A percentile compares a stretch with the other conserved stretches of the same genome.
Evolutionary conservation across 2,797 vertebrate genomes (phyloP).

Genomic region (Cuculus canorus): DNA sequence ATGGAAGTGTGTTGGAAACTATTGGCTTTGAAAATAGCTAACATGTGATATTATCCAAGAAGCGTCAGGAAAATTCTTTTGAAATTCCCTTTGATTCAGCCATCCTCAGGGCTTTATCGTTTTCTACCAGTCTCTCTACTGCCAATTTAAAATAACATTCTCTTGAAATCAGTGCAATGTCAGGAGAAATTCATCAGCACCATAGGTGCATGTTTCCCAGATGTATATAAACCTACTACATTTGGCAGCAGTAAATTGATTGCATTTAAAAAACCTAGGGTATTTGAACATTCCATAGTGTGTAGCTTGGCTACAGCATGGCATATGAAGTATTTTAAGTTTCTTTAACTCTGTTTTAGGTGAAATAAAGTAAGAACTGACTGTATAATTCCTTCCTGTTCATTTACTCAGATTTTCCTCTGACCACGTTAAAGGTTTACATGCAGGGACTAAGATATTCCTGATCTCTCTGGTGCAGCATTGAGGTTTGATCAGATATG

Average conservation of each 20-base stretch:
- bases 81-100: slow-evolving; percentile 72
- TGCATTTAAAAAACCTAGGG: slow-evolving; percentile 60
- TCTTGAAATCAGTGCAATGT: slow-evolving; percentile 66
- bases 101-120: slow-evolving; percentile 61
- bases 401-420: slow-evolving; percentile 16
- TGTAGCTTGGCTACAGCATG: neutral
- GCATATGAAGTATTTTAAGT: slow-evolving; percentile 44
- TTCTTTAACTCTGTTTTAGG: slow-evolving; percentile 20
- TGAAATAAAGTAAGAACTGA: neutral
- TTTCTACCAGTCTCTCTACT: slow-evolving; percentile 54
- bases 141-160: slow-evolving; percentile 71
- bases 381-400: neutral
- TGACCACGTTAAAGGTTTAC: neutral
- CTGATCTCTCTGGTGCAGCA: neutral
- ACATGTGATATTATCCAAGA: slow-evolving; percentile 67
- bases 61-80: slow-evolving; percentile 68
- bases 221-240: slow-evolving; percentile 52
- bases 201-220: slow-evolving; percentile 59
- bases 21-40: slow-evolving; percentile 72
- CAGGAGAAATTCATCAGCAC: slow-evolving; percentile 69
- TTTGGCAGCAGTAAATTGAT: slow-evolving; percentile 69
- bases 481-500: neutral
- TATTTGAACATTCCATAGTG: slow-evolving; percentile 44
- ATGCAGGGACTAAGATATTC: neutral
- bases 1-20: slow-evolving; percentile 65